Conservation (phyloP, 2,888 invertebrate species). For the Digitonthophagus gazella region DNA sequence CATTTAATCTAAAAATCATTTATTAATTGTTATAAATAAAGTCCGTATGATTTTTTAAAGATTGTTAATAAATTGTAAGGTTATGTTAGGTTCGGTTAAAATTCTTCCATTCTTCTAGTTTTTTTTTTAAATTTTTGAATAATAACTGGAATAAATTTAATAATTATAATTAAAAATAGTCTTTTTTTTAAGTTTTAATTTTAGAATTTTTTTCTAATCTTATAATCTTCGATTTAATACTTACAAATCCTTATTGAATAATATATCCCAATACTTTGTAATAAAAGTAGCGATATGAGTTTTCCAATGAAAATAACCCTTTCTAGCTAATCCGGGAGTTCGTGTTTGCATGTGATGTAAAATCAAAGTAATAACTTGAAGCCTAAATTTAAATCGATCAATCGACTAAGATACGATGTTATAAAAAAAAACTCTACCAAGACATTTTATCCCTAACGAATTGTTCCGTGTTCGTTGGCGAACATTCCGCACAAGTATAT, state of each 20-base stretch:
- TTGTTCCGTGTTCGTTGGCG: conserved; percentile 56
- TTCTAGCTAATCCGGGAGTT: conserved; percentile 71
- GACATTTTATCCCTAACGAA: conserved; percentile 66
- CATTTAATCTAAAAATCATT: no score
- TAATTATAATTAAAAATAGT: no score
- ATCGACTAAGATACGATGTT: not conserved
- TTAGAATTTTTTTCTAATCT: no score
- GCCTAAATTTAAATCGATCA: conserved; percentile 52
- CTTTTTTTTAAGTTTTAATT: no score
- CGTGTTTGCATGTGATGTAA: conserved; percentile 75
- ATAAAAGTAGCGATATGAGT: conserved; percentile 80
- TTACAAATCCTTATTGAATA: conserved; percentile 69
- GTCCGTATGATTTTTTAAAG: no score
- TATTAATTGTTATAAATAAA: no score
- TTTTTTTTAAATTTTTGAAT: no score
- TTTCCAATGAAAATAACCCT: conserved; percentile 84
- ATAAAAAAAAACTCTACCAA: conserved; percentile 55
- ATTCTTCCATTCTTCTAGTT: no score
- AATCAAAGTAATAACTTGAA: conserved; percentile 69
- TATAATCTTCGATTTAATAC: no score
- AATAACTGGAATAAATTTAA: no score
- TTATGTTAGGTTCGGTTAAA: no score
- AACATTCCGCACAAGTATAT: conserved; percentile 68
- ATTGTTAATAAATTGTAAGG: no score
- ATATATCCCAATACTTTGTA: conserved; percentile 71